Conservation (phyloP, 37 sponge, comb jelly and placozoan species). For the Lycopodina hypogea region DNA sequence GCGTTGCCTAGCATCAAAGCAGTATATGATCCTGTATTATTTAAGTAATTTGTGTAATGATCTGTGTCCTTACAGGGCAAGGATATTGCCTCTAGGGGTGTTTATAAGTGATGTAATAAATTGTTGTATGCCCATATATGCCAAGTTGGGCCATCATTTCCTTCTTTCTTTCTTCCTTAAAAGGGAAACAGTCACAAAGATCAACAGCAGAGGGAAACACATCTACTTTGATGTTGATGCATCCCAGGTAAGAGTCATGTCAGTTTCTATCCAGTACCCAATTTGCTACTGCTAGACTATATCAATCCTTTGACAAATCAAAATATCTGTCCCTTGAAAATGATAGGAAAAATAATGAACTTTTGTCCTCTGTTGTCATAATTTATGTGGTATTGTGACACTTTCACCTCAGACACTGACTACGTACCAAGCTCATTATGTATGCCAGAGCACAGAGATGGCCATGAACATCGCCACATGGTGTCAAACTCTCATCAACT, state of each 20-base stretch:
- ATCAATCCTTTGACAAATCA: too few species aligned
- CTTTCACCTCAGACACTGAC: constrained; percentile 40
- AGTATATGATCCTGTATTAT: too few species aligned
- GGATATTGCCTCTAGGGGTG: too few species aligned
- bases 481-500: constrained; percentile 19
- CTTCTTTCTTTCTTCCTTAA: background rate
- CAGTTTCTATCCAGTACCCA: background rate
- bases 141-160: background rate
- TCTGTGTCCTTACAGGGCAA: too few species aligned
- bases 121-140: too few species aligned
- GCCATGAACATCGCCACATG: constrained; percentile 15
- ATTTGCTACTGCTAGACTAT: background rate
- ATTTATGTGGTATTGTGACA: too few species aligned
- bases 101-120: too few species aligned
- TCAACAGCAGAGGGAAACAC: constrained; percentile 5
- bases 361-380: too few species aligned
- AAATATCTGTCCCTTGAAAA: too few species aligned
- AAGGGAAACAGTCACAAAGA: constrained; percentile 21
- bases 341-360: too few species aligned
- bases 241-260: constrained; percentile 12
- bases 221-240: constrained; percentile 11
- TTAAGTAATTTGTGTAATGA: too few species aligned
- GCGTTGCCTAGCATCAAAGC: too few species aligned
- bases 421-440: constrained; percentile 25
- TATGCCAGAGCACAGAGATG: constrained; percentile 23